Conservation (phyloP, 1,140 invertebrate species). For the Wiebesia pumilae region DNA sequence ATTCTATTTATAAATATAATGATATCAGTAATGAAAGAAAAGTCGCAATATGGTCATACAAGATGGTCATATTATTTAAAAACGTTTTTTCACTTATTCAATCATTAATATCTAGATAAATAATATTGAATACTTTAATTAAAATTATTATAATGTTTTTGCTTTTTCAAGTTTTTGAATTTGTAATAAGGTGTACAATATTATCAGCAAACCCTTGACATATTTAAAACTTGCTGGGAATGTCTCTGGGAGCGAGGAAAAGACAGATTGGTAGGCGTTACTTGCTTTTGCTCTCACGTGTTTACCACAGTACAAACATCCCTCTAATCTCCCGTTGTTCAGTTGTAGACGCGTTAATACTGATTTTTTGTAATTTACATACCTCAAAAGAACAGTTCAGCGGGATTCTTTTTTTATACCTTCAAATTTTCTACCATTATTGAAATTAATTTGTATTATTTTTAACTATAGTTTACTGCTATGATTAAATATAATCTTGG, state of each 20-base stretch:
- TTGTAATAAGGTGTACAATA: neutral
- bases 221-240: constrained; percentile 55
- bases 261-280: constrained; percentile 69
- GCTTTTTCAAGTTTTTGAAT: neutral
- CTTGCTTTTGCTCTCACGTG: constrained; percentile 48
- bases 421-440: constrained; percentile 49
- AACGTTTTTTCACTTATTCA: constrained; percentile 27
- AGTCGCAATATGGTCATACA: no score
- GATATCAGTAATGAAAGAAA: no score
- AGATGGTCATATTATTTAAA: no score
- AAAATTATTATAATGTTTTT: neutral
- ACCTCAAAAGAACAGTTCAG: constrained; percentile 36
- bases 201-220: constrained; percentile 25
- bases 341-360: constrained; percentile 46
- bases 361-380: constrained; percentile 68
- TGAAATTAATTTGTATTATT: constrained; percentile 33
- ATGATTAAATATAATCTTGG: no score
- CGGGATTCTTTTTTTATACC: neutral
- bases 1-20: no score
- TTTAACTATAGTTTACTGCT: no score
- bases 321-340: constrained; percentile 51
- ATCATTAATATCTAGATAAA: neutral
- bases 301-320: constrained; percentile 53
- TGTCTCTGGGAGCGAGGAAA: constrained; percentile 49
- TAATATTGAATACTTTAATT: no score